Percentiles rank a stretch among this genome's conserved stretches.
Conservation (phyloP, 1,140 invertebrate species). For the Agraylea sexmaculata region DNA sequence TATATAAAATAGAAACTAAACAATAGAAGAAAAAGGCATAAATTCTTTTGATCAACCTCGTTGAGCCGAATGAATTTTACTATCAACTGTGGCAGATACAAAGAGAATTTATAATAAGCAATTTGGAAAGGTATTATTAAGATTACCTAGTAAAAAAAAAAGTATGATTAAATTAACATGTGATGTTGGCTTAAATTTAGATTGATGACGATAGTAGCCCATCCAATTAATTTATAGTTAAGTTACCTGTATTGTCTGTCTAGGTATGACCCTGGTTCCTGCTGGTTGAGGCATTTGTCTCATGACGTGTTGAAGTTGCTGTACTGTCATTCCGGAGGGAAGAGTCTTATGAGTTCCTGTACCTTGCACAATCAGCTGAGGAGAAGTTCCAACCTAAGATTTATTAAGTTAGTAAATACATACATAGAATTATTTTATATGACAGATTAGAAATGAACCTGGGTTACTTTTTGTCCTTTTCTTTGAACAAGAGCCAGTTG, state of each 20-base stretch:
- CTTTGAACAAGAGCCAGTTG: slow-evolving; percentile 49
- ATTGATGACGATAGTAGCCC: too few relatives aligned
- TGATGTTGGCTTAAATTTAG: too few relatives aligned
- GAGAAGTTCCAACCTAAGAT: slow-evolving; percentile 37
- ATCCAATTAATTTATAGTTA: too few relatives aligned
- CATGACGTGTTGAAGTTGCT: slow-evolving; percentile 68
- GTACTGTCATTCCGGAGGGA: slow-evolving; percentile 54
- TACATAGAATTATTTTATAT: not conserved
- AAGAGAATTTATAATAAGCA: too few relatives aligned
- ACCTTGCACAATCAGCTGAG: slow-evolving; percentile 51
- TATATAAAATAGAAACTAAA: too few relatives aligned
- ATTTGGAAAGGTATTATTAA: too few relatives aligned
- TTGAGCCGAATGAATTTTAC: too few relatives aligned
- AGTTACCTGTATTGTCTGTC: slow-evolving; percentile 21
- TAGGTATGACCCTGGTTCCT: slow-evolving; percentile 24
- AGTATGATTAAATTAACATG: too few relatives aligned
- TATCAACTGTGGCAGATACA: too few relatives aligned
- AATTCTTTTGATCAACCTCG: too few relatives aligned
- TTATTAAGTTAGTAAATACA: not conserved
- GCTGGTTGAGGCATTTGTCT: slow-evolving; percentile 41
- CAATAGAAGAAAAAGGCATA: too few relatives aligned
- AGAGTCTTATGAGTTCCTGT: slow-evolving; percentile 41
- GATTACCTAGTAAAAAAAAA: too few relatives aligned
- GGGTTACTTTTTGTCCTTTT: slow-evolving; percentile 47
- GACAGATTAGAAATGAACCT: slow-evolving; percentile 24